Conservation (phyloP, 2,113 vertebrate genomes). For the Seriola dumerili region DNA sequence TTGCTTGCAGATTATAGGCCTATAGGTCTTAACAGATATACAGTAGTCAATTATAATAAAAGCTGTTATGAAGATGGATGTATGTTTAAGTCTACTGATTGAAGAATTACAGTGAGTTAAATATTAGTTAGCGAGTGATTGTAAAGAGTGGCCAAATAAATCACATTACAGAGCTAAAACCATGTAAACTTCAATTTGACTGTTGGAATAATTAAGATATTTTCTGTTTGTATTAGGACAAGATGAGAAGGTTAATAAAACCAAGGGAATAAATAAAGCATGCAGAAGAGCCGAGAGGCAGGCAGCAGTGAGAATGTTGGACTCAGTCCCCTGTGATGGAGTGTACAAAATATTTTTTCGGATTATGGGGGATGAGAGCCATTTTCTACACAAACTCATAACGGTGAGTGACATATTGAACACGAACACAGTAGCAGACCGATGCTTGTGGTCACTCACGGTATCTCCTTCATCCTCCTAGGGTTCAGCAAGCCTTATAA, state of each 20-base stretch:
- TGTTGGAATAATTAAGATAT: not conserved
- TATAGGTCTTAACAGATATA: not conserved
- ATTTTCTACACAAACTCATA: constrained; percentile 1
- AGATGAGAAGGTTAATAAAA: not conserved
- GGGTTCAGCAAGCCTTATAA: not conserved
- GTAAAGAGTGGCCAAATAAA: not conserved
- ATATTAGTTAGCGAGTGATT: not conserved
- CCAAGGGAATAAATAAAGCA: not conserved
- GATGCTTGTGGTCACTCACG: not conserved
- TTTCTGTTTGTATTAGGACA: not conserved
- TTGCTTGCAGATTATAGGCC: not conserved
- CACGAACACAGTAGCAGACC: not conserved
- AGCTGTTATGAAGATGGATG: not conserved
- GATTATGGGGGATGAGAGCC: constrained; percentile 9
- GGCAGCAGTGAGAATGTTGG: not conserved
- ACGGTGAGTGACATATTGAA: not conserved
- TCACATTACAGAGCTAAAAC: not conserved
- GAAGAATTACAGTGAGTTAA: not conserved
- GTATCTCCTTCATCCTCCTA: not conserved
- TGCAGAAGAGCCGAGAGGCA: not conserved
- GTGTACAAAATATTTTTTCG: not conserved
- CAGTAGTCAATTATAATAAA: not conserved
- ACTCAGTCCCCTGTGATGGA: not conserved
- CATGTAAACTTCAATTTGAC: not conserved
- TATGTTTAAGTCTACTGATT: not conserved